Percentiles rank a stretch among this genome's conserved stretches.
Conservation (phyloP, 2,797 vertebrate species). For the Glyptemys insculpta region DNA sequence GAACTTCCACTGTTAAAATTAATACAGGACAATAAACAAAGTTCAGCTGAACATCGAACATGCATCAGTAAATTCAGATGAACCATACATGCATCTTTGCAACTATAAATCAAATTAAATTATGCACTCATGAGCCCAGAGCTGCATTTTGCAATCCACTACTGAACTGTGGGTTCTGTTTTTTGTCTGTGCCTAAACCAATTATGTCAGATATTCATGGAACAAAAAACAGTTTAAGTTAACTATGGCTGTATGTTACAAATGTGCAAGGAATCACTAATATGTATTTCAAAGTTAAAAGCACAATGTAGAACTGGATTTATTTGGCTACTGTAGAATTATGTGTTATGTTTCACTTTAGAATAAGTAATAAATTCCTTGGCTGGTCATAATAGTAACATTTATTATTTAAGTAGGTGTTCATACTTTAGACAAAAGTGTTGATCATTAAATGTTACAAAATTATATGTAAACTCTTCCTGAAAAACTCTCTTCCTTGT, state of each 20-base stretch:
- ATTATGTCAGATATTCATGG: conserved; percentile 32
- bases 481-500: not conserved
- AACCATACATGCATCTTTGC: not conserved
- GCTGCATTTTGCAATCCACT: not conserved
- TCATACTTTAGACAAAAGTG: not conserved
- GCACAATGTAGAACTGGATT: not conserved
- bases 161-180: not conserved
- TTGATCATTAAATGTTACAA: not conserved
- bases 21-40: not conserved
- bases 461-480: not conserved
- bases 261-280: conserved; percentile 24
- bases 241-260: not conserved
- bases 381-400: not conserved
- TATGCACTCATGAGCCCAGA: conserved; percentile 1
- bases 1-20: not conserved
- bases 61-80: not conserved
- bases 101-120: conserved; percentile 17
- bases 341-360: not conserved
- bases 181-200: conserved; percentile 4
- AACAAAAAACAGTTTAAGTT: conserved; percentile 29
- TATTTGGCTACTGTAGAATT: not conserved
- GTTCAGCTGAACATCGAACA: not conserved
- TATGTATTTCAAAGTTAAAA: conserved; percentile 30
- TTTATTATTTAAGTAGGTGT: not conserved
- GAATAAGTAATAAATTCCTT: not conserved